Conservation (phyloP, 2,797 vertebrate genomes). For the Oryzias sinensis region DNA sequence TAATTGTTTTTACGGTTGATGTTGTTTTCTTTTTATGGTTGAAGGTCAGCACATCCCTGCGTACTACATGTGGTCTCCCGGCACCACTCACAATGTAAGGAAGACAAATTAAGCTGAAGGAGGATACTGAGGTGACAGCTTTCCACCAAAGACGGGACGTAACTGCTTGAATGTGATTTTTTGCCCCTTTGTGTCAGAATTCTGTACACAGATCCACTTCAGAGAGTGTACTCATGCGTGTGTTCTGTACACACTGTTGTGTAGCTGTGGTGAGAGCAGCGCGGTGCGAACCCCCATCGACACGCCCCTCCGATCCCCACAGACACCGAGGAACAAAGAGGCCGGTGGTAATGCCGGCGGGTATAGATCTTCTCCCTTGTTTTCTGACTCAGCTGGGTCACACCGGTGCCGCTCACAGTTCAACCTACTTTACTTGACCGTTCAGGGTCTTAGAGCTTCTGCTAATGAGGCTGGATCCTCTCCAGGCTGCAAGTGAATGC, state of each 20-base stretch:
- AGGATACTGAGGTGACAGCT: conserved; percentile 15
- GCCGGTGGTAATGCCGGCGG: conserved; percentile 60
- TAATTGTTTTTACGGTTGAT: conserved; percentile 21
- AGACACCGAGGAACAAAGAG: conserved; percentile 73
- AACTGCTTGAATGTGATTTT: conserved; percentile 12
- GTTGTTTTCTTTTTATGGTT: conserved; percentile 17
- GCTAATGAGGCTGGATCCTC: conserved; percentile 61
- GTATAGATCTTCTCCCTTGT: conserved; percentile 74
- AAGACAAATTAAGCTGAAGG: conserved; percentile 42
- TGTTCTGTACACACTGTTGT: conserved; percentile 25
- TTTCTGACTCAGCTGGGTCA: conserved; percentile 72
- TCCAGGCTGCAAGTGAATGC: conserved; percentile 31
- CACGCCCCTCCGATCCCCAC: conserved; percentile 61
- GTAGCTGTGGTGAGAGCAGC: conserved; percentile 62
- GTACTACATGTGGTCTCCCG: conserved; percentile 37
- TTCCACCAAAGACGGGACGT: conserved; percentile 24
- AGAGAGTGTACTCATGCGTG: conserved; percentile 19
- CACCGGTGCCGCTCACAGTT: conserved; percentile 62
- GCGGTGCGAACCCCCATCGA: conserved; percentile 54
- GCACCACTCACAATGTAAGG: conserved; percentile 36
- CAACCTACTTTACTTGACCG: conserved; percentile 65
- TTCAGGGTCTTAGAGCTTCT: conserved; percentile 52
- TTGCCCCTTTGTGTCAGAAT: conserved; percentile 12
- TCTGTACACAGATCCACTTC: conserved; percentile 6
- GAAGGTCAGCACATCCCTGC: conserved; percentile 35